These are phyloP conservation scores for Distichodus sexfasciatus DNA, from an alignment of 2,797 vertebrate genomes.

Conservation along the genomic window DNA sequence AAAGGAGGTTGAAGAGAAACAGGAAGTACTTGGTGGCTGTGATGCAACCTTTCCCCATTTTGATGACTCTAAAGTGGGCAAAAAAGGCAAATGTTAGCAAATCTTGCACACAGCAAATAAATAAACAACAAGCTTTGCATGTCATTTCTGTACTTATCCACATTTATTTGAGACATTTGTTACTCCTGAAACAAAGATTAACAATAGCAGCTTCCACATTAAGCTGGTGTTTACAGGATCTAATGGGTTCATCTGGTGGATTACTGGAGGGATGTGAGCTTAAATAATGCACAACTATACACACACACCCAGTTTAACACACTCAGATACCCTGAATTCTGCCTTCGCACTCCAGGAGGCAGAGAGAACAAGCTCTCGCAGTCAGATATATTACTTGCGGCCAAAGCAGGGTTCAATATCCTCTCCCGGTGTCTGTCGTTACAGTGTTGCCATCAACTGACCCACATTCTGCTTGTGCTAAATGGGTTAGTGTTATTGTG, in stretches of 20 bases:
- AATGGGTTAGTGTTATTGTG: constrained; percentile 26
- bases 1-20: constrained; percentile 66
- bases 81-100: not conserved
- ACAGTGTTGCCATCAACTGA: not conserved
- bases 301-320: not conserved
- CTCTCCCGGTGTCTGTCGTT: not conserved
- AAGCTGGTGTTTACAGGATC: not conserved
- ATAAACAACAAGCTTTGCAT: not conserved
- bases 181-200: not conserved
- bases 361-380: not conserved
- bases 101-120: not conserved
- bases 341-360: not conserved
- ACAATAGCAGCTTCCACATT: not conserved
- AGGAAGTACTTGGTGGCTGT: constrained; percentile 65
- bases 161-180: too few relatives aligned
- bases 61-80: constrained; percentile 26
- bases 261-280: not conserved
- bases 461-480: constrained; percentile 21
- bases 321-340: not conserved
- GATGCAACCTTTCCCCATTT: constrained; percentile 65
- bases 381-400: constrained; percentile 5
- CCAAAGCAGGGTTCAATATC: constrained; percentile 3
- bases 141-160: not conserved
- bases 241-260: not conserved
- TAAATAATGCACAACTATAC: not conserved